These are phyloP conservation scores for Pediacus dermestoides DNA, from an alignment of 2,888 invertebrate genomes.

Conservation along the genomic window DNA sequence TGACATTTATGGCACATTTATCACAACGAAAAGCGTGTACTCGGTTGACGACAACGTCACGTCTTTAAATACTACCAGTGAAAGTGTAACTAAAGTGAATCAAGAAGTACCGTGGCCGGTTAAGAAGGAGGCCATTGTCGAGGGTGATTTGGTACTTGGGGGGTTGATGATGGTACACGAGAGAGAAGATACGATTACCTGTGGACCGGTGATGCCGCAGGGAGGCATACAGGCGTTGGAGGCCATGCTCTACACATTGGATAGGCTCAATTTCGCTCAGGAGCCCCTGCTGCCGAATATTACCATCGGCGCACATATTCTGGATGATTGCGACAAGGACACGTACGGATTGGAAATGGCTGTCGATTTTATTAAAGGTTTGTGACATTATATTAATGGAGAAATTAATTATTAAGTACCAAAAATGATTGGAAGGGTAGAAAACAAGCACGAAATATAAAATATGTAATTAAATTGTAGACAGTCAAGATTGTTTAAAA, in stretches of 20 bases:
- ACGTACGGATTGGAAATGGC: conserved; percentile 95
- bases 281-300: conserved; percentile 73
- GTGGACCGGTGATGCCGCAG: conserved; percentile 93
- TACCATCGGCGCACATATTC: conserved; percentile 78
- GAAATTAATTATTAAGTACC: no score
- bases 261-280: conserved; percentile 67
- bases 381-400: no score
- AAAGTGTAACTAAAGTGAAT: conserved; percentile 19
- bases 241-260: conserved; percentile 88
- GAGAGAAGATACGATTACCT: conserved; percentile 79
- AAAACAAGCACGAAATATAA: no score
- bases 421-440: no score
- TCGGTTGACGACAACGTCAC: conserved; percentile 13
- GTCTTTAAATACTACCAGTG: conserved; percentile 13
- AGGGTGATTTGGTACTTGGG: conserved; percentile 84
- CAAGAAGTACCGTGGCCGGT: conserved; percentile 65
- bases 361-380: conserved; percentile 95
- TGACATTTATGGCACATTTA: conserved; percentile 4
- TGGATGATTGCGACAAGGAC: conserved; percentile 95
- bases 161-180: conserved; percentile 96
- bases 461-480: no score
- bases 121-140: conserved; percentile 79
- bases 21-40: conserved; percentile 3
- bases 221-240: conserved; percentile 86
- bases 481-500: no score